phyloP scores from a whole-genome alignment of 92 coral and sea anemone species.

The Zoanthus solanderi region DNA sequence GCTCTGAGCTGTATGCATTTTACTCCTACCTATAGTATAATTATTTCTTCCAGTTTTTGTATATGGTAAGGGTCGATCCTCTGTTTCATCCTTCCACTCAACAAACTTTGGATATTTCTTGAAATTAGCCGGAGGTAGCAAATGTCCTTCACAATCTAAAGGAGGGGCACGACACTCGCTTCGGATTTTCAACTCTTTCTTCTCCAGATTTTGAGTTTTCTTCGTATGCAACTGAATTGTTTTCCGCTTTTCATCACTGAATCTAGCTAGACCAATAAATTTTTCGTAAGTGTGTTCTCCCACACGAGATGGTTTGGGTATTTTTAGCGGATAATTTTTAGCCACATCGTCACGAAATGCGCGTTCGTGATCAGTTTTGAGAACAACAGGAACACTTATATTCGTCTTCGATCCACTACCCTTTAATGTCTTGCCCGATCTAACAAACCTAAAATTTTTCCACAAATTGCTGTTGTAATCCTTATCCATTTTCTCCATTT shows the following conservation, averaged over 20 bases:
- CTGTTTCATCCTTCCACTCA: constrained; percentile 17
- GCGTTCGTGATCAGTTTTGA: constrained; percentile 26
- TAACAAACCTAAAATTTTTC: constrained; percentile 91
- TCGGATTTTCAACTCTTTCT: constrained; percentile 54
- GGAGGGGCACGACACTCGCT: constrained; percentile 92
- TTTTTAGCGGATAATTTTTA: constrained; percentile 69
- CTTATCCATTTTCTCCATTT: constrained; percentile 68
- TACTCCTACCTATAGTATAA: not conserved
- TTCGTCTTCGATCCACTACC: constrained; percentile 15
- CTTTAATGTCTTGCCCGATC: constrained; percentile 68
- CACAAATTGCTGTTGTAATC: constrained; percentile 90
- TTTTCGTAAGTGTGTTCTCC: constrained; percentile 77
- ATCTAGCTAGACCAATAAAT: constrained; percentile 68
- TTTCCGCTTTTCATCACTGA: constrained; percentile 63
- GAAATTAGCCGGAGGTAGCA: constrained; percentile 72
- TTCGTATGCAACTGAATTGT: constrained; percentile 61
- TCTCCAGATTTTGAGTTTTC: constrained; percentile 55
- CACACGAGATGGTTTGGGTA: constrained; percentile 82
- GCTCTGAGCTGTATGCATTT: not conserved
- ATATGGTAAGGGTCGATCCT: constrained; percentile 45
- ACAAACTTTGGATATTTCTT: constrained; percentile 56
- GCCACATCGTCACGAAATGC: constrained; percentile 64
- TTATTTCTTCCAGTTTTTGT: not conserved
- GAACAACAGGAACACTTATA: constrained; percentile 8
- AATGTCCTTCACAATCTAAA: constrained; percentile 77